Conservation (phyloP, 2,888 invertebrate genomes). For the Andricus quercusramuli region DNA sequence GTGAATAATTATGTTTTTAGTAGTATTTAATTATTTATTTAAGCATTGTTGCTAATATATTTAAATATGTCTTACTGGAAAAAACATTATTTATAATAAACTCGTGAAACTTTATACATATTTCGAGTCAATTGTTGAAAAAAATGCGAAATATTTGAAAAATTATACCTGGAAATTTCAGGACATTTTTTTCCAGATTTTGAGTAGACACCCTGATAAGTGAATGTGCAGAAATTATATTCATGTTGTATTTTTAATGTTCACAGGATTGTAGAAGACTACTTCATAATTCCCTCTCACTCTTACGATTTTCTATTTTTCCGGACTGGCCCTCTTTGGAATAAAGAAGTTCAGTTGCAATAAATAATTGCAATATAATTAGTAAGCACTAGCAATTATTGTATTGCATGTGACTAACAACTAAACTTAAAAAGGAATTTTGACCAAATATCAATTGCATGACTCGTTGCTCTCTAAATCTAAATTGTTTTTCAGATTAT, state of each 20-base stretch:
- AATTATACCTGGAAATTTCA: too few species aligned
- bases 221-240: background rate
- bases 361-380: slow-evolving; percentile 13
- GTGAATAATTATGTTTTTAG: too few species aligned
- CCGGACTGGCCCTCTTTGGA: slow-evolving; percentile 13
- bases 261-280: slow-evolving; percentile 24
- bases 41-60: too few species aligned
- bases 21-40: too few species aligned
- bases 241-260: slow-evolving; percentile 4
- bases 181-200: too few species aligned
- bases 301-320: slow-evolving; percentile 32
- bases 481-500: background rate
- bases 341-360: slow-evolving; percentile 6
- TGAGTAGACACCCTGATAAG: too few species aligned
- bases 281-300: background rate
- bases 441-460: background rate
- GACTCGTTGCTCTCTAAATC: background rate
- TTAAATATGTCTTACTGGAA: too few species aligned
- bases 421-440: background rate
- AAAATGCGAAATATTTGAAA: too few species aligned
- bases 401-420: slow-evolving; percentile 3
- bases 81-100: too few species aligned
- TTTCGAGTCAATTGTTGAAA: too few species aligned
- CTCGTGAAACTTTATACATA: too few species aligned
- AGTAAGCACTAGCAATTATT: slow-evolving; percentile 26